Percentiles rank a stretch among this genome's conserved stretches.
Conservation (phyloP, 2,888 invertebrate species). For the Drosophila suboccidentalis region DNA sequence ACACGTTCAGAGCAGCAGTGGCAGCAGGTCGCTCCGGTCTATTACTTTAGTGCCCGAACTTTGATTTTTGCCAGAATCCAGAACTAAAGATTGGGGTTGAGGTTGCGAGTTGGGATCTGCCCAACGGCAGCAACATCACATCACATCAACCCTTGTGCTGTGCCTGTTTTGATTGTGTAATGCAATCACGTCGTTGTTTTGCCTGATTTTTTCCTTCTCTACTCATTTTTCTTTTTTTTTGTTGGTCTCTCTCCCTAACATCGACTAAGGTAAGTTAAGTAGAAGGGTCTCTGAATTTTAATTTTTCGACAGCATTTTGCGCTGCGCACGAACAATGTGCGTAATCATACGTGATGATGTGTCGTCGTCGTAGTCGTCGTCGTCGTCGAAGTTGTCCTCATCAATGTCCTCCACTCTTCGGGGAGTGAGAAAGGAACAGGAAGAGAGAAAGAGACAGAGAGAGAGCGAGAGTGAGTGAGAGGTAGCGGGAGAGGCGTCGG, state of each 20-base stretch:
- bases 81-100: slow-evolving; percentile 2
- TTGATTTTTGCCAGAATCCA: slow-evolving; percentile 67
- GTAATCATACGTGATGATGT: slow-evolving; percentile 84
- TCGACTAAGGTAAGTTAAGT: slow-evolving; percentile 74
- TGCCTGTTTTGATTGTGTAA: slow-evolving; percentile 82
- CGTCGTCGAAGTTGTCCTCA: slow-evolving; percentile 43
- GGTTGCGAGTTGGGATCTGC: slow-evolving; percentile 12
- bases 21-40: slow-evolving; percentile 54
- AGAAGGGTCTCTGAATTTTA: slow-evolving; percentile 83
- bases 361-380: slow-evolving; percentile 50
- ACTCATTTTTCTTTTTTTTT: slow-evolving; percentile 5
- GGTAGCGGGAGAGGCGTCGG: slow-evolving; percentile 33
- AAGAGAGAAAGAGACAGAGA: not conserved
- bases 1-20: slow-evolving; percentile 67
- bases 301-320: slow-evolving; percentile 79
- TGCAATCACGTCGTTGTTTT: slow-evolving; percentile 83
- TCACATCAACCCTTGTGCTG: slow-evolving; percentile 50
- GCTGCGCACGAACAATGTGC: slow-evolving; percentile 83
- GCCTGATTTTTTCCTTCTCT: slow-evolving; percentile 50
- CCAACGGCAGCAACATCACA: slow-evolving; percentile 37
- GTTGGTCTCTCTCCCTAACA: slow-evolving; percentile 22
- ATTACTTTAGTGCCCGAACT: slow-evolving; percentile 77
- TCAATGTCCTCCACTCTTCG: slow-evolving; percentile 36
- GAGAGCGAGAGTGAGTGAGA: not conserved
- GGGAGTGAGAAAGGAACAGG: slow-evolving; percentile 13